Conservation (phyloP, 2,797 vertebrate species). For the Dipus sagitta region DNA sequence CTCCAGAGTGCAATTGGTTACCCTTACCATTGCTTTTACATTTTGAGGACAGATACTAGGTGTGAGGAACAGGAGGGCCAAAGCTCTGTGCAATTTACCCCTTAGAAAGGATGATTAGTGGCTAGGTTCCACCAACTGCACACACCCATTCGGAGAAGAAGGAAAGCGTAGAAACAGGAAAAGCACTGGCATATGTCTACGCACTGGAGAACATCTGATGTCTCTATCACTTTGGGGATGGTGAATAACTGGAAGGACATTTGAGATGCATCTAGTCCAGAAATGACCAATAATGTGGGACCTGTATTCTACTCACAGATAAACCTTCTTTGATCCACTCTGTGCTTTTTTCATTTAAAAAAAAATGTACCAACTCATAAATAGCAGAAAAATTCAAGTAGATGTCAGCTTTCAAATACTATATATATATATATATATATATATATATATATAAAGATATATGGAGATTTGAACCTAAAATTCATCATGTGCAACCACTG, state of each 20-base stretch:
- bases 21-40: not conserved
- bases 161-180: not conserved
- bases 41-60: not conserved
- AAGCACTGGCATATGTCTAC: not conserved
- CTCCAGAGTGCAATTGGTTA: not conserved
- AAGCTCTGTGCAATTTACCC: not conserved
- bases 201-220: not conserved
- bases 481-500: not conserved
- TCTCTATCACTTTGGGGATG: not conserved
- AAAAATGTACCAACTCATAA: not conserved
- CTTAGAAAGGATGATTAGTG: not conserved
- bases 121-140: not conserved
- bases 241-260: not conserved
- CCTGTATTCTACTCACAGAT: not conserved
- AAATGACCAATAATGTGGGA: not conserved
- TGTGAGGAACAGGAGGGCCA: not conserved
- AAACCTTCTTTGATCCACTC: not conserved
- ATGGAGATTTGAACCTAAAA: not conserved
- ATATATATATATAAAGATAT: too few species aligned
- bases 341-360: conserved; percentile 16
- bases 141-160: not conserved
- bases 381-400: not conserved
- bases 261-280: not conserved
- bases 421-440: too few species aligned
- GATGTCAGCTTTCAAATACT: not conserved